Base-by-base conservation (phyloP, 2,797 vertebrate genomes). In the Hemibagrus guttatus region DNA sequence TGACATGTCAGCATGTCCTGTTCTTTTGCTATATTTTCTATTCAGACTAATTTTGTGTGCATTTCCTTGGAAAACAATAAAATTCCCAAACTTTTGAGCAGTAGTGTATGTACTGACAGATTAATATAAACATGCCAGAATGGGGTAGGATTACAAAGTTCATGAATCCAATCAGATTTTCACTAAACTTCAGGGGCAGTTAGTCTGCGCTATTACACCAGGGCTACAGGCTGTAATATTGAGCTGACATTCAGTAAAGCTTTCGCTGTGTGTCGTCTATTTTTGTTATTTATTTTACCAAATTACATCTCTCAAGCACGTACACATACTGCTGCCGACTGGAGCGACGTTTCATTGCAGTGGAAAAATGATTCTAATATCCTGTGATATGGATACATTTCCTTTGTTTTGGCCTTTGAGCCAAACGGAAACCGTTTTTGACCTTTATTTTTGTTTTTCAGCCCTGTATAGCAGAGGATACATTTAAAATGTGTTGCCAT, bases 311-410 rank as follows among this genome's bases (percentile, higher is more conserved):
- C 17, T 66, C 42, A 21, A 12, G 66, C 16, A 12, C 39, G 8
- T 81, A n/a, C 58, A 66, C 80, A 52, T 2, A 2, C 61, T 52
- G 46, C 61, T 2, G 80, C 63, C 61, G 16, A 64, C 7, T 11
- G 39, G 26, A 49, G 39, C 61, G 28, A 52, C 23, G 59, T 66
- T 31, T 66, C n/a, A 82, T 68, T 82, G 26, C 80, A 21, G 80
- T 66, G 42, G 42, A 81, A 64, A 81, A 82, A 68, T 64, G 23
- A 66, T 82, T 31, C 46, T 82, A 52, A 82, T 82, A 82, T 82
- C 80, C 46, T 1, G 21, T 82, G 31, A 66, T 82, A 82, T 52
- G n/a, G 80, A 82, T 66, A 13, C 16, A 66, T 82, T 66, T 54
- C 42, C 42, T 66, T 21, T 82, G 80, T 28, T 66, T 82, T 66